Evolutionary conservation across 2,797 vertebrate genomes (phyloP), one percentile per base, ranked within the genome.

Genomic region (Poecilia wingei): DNA sequence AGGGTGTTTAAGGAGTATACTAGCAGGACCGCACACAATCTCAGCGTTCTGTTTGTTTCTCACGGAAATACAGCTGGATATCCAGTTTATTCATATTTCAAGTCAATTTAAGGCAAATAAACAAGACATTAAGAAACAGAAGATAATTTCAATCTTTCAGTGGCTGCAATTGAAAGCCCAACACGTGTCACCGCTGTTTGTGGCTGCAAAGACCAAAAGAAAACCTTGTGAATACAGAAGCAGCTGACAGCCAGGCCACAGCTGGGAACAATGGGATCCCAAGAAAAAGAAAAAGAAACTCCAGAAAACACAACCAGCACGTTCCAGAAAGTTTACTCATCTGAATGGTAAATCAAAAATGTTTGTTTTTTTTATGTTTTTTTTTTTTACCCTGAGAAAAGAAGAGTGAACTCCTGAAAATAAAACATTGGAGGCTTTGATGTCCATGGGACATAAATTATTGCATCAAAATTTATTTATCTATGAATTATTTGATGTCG

Each of bases 1-100:
- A 79, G 90, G 90, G 91, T 94, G 92, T 92, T 93, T 86, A 88
- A 92, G 88, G 91, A 92, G 93, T 87, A 85, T 85, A 92, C 87
- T 75, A 84, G 79, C 79, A 88, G 86, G 91, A 94, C 92, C 88
- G 83, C 93, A 92, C 93, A 92, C 91, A 89, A 87, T 77, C 89
- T 47, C 74, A 78, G 71, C 72, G 28, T 49, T 71, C 45, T 82
- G 77, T 84, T 88, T 83, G 84, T 87, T 80, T 91, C 79, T 78
- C 82, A 79, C 77, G 83, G 81, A 84, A 75, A 85, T 20, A 28
- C 72, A 77, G 45, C 72, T 43, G 47, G 45, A 75, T 47, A 46
- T 33, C 18, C 13, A 18, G 72, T 10, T 8, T 51, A n/a, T 53
- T 66, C 28, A 31, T 4, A 57, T 68, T 72, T 76, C 72, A 71